These are phyloP conservation scores for Fabriciana adippe DNA, from an alignment of 2,888 invertebrate species.

Conservation along the genomic window DNA sequence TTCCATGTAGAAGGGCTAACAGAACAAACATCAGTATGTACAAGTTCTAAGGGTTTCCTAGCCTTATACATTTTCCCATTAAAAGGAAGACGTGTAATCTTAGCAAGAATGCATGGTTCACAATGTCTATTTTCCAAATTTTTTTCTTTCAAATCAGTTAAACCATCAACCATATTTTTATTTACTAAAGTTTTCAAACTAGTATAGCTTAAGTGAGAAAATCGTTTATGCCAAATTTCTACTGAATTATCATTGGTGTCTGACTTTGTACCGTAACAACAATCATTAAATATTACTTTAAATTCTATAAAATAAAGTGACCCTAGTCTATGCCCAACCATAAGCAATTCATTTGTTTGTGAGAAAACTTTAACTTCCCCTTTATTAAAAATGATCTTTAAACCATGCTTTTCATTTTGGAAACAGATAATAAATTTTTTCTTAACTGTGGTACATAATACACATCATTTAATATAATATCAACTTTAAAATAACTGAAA, in stretches of 20 bases:
- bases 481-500: neutral
- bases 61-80: neutral
- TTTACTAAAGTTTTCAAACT: neutral
- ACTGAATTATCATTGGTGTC: neutral
- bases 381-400: neutral
- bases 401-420: conserved; percentile 11
- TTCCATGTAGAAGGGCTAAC: too few species aligned
- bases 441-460: too few species aligned
- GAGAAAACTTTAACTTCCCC: conserved; percentile 11
- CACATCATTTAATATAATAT: too few species aligned
- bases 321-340: neutral
- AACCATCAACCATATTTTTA: neutral
- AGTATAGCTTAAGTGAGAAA: neutral
- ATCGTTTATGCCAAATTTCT: neutral
- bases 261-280: neutral
- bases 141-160: neutral
- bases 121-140: neutral
- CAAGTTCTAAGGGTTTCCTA: neutral
- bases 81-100: neutral
- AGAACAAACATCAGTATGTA: neutral
- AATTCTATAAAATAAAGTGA: neutral
- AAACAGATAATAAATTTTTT: neutral
- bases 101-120: neutral
- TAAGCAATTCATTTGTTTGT: neutral
- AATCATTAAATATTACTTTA: neutral